phyloP scores from a whole-genome alignment of 2,888 invertebrate genomes.

The Pecten maximus region DNA sequence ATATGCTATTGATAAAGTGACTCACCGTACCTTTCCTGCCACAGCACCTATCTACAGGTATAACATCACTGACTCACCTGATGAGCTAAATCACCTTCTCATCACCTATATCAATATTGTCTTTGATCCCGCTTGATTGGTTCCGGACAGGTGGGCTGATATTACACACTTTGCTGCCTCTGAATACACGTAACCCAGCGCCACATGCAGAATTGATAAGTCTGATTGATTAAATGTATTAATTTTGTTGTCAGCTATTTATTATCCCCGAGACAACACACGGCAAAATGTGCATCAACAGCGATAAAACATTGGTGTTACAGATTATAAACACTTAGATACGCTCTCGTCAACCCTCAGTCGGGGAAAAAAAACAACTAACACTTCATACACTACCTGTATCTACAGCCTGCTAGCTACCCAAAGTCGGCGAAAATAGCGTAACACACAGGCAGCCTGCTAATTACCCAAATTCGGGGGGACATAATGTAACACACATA shows the following conservation, averaged over 20 bases:
- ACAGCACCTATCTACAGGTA: not conserved
- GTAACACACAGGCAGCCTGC: too few species aligned
- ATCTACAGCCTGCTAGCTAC: too few species aligned
- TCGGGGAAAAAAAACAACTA: too few species aligned
- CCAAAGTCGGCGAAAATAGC: too few species aligned
- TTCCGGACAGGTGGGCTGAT: not conserved
- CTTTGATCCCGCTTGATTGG: not conserved
- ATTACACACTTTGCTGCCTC: not conserved
- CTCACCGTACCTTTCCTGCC: not conserved
- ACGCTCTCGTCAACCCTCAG: too few species aligned
- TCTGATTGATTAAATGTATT: not conserved
- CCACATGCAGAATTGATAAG: not conserved
- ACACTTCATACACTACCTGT: too few species aligned
- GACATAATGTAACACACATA: too few species aligned
- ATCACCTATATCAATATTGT: conserved; percentile 3
- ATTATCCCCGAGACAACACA: not conserved
- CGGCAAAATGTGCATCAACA: not conserved
- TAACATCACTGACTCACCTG: not conserved
- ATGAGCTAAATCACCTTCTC: not conserved
- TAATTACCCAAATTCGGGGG: too few species aligned
- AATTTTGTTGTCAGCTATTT: not conserved
- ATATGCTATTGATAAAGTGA: not conserved
- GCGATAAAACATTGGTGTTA: too few species aligned
- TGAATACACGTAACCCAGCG: not conserved
- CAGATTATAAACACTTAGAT: too few species aligned